phyloP scores from a whole-genome alignment of 1,140 invertebrate species.

The Archegozetes longisetosus region DNA sequence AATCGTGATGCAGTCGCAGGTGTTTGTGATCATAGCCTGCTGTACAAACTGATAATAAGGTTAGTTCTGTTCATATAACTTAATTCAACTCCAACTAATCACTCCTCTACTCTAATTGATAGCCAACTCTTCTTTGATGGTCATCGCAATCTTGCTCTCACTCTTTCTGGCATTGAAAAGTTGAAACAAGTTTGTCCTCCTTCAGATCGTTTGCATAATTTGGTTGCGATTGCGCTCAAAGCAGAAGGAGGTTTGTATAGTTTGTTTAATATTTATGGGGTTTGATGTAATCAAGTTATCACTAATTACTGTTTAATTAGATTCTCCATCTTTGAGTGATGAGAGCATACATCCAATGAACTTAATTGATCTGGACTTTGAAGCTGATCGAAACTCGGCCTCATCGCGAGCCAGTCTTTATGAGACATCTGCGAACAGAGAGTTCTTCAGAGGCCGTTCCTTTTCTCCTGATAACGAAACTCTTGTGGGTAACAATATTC shows the following conservation, averaged over 20 bases:
- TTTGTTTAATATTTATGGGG: neutral
- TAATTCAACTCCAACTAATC: no score
- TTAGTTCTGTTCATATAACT: no score
- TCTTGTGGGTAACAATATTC: neutral
- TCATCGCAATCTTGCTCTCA: slow-evolving; percentile 1
- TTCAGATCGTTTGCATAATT: neutral
- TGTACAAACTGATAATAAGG: no score
- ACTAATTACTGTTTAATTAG: neutral
- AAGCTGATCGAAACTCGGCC: neutral
- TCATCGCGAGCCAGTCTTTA: neutral
- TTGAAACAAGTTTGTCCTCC: slow-evolving; percentile 1
- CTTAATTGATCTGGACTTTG: neutral
- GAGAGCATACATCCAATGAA: neutral
- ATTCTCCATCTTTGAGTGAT: neutral
- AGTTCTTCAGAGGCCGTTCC: neutral
- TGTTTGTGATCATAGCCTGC: no score
- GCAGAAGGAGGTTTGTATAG: neutral
- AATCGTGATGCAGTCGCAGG: no score
- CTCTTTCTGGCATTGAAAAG: neutral
- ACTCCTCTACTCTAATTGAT: no score
- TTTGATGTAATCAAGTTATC: neutral
- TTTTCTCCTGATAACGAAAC: neutral
- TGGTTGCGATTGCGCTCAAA: slow-evolving; percentile 1
- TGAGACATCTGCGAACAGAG: neutral
- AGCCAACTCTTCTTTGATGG: slow-evolving; percentile 12